Percentiles rank a stretch among this genome's conserved stretches.
phyloP scores from a whole-genome alignment of 2,888 invertebrate genomes.

The Tryphoninae sp. region DNA sequence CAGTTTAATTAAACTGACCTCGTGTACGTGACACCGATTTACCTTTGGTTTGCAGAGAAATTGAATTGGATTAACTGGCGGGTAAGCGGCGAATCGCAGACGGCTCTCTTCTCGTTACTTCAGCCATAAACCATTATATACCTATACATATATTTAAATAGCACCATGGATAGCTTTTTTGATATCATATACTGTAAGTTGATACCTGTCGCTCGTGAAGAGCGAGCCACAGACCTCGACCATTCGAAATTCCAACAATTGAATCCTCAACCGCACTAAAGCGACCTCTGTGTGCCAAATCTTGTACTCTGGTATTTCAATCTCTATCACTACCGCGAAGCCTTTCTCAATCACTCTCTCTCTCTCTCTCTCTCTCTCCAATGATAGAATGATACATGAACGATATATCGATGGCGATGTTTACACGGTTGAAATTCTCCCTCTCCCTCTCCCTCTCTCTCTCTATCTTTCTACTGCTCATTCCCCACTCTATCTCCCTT shows the following conservation, averaged over 20 bases:
- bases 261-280: conserved; percentile 11
- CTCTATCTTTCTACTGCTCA: neutral
- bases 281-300: neutral
- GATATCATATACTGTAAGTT: conserved; percentile 5
- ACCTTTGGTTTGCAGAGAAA: conserved; percentile 50
- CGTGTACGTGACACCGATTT: conserved; percentile 59
- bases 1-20: conserved; percentile 59
- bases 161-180: neutral
- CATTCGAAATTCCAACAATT: conserved; percentile 2
- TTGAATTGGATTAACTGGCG: conserved; percentile 53
- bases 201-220: conserved; percentile 28
- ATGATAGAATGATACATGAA: neutral
- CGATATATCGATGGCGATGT: neutral
- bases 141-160: neutral
- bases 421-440: neutral
- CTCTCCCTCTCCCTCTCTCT: too few species aligned
- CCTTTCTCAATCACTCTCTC: neutral
- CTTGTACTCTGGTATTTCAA: neutral
- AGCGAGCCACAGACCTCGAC: too few species aligned
- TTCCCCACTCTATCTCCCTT: neutral
- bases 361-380: neutral
- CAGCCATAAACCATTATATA: neutral
- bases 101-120: conserved; percentile 24
- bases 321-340: conserved; percentile 3
- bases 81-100: conserved; percentile 39